Evolutionary conservation across 2,797 vertebrate species (phyloP).

Genomic region (Malurus leucopterus): DNA sequence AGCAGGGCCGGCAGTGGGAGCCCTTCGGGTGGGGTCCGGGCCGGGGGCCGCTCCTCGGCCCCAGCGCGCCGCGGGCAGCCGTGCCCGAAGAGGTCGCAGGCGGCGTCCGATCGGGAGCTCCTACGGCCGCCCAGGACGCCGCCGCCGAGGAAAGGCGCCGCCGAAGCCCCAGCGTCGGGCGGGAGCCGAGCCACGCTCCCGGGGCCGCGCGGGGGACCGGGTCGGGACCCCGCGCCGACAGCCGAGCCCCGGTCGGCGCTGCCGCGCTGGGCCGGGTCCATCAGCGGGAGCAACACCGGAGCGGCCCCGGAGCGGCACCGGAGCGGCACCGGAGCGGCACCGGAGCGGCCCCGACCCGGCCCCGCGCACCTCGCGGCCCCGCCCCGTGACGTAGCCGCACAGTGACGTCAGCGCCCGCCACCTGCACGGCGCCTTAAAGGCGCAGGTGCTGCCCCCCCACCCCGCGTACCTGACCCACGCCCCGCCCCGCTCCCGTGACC

Average conservation of each 20-base stretch:
- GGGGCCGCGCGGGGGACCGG: background rate
- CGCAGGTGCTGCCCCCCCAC: background rate
- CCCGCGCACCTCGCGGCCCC: background rate
- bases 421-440: background rate
- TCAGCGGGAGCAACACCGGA: background rate
- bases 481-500: background rate
- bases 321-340: background rate
- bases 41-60: slow-evolving; percentile 15
- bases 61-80: slow-evolving; percentile 50
- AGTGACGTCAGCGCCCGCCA: background rate
- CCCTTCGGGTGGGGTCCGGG: slow-evolving; percentile 18
- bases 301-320: background rate
- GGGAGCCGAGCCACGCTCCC: slow-evolving; percentile 1
- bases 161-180: background rate
- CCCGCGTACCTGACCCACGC: background rate
- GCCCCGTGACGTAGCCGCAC: background rate
- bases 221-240: background rate
- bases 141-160: background rate
- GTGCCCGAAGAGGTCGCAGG: slow-evolving; percentile 27
- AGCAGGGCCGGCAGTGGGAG: slow-evolving; percentile 63
- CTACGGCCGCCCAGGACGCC: slow-evolving; percentile 37
- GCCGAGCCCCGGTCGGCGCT: slow-evolving; percentile 11
- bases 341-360: background rate
- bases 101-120: slow-evolving; percentile 12
- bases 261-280: background rate